These are phyloP conservation scores for Ophiodon elongatus DNA, from an alignment of 2,113 vertebrate genomes.

Conservation along the genomic window DNA sequence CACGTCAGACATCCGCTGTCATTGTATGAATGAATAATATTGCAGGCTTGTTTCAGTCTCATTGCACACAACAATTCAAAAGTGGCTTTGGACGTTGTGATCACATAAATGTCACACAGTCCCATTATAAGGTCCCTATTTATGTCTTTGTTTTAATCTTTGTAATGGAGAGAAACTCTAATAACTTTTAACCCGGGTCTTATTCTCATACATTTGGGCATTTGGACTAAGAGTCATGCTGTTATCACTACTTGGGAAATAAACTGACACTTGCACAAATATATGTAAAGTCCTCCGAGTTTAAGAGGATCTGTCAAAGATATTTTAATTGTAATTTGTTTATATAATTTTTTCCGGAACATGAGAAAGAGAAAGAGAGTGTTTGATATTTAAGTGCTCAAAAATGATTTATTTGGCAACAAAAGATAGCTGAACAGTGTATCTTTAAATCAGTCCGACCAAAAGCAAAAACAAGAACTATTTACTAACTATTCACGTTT, in stretches of 20 bases:
- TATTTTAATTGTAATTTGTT: no score
- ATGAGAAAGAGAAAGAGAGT: no score
- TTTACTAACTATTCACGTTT: background rate
- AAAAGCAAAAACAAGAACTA: background rate
- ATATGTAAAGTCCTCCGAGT: background rate
- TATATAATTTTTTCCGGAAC: no score
- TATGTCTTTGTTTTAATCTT: background rate
- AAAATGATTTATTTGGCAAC: background rate
- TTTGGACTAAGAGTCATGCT: background rate
- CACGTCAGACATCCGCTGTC: constrained; percentile 10
- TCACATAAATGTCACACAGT: background rate
- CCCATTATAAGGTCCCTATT: background rate
- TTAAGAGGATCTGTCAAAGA: no score
- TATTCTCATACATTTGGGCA: background rate
- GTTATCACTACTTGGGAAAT: background rate
- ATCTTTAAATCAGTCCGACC: background rate
- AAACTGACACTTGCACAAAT: background rate
- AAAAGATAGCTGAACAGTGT: background rate
- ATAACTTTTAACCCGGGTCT: background rate
- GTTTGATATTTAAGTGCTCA: background rate
- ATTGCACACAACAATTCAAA: constrained; percentile 1
- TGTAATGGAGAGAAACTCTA: background rate
- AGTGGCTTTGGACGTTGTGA: background rate
- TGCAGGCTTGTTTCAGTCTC: background rate
- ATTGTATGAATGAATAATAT: constrained; percentile 8